Base-by-base conservation (phyloP, 2,888 invertebrate species). In the Rotaria socialis region DNA sequence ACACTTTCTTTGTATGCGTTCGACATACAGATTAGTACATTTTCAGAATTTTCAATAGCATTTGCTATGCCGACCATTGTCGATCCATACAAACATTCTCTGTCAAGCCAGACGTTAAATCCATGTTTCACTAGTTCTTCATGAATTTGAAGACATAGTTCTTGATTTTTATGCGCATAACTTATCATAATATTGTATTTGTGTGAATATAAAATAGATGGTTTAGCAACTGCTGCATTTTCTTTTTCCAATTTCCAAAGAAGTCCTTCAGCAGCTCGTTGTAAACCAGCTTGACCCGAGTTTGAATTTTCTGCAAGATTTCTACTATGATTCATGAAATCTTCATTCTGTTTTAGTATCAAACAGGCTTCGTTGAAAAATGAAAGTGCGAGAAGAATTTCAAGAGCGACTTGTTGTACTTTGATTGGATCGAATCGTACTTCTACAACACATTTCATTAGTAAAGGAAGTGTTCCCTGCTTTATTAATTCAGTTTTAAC, bases 1-100 rank as follows among this genome's bases (percentile, higher is more conserved):
- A 56, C 52, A 56, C 84, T 84, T 56, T 84, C 50, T 43, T 84
- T 84, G 41, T 84, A 84, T 8, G 27, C 7, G n/a, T 84, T 43
- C n/a, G 84, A 35, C 84, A 84, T 84, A 43, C 84, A 84, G 22
- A 84, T 84, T 0, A 84, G 19, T 22, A 84, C 56, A 56, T 7
- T 19, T 27, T 52, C 10, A 8, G 55, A 55, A 52, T 52, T 47
- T 56, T 84, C 84, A 10, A 84, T 84, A 3, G 84, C 84, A 84
- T 84, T 24, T 19, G 84, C 84, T 22, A 84, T 84, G 6, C 41
- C 35, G 14, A 41, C 5, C 52, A 84, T 52, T 8, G 55, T 84
- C 19, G 84, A 43, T 19, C 50, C 84, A 50, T 27, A 10, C 19
- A 84, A 35, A 84, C 43, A 35, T 22, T 56, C 56, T 35, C 27